Base-by-base conservation (phyloP, 2,888 invertebrate species). In the Heliconius ethilla region DNA sequence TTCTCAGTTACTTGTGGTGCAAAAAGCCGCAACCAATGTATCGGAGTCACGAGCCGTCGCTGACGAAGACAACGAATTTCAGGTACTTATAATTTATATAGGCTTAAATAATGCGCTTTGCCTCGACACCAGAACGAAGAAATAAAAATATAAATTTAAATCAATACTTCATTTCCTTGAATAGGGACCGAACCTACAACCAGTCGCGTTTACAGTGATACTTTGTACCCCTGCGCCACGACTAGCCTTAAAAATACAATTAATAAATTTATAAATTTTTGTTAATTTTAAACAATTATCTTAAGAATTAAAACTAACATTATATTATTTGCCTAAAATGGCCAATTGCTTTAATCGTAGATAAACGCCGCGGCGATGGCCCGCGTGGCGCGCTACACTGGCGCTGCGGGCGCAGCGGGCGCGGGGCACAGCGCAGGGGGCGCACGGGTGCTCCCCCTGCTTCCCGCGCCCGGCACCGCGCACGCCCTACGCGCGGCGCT, bases 311-410 rank as follows among this genome's bases (percentile, higher is more conserved):
- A 55, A 55, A 55, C 3, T 3, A 55, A 18, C 22, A 22, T n/a
- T 55, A 3, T 55, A 3, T 59, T n/a, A 59, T 59, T 29, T 55
- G 55, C 10, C 7, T 55, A 27, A 27, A 33, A n/a, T 13, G 40
- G 11, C 2, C 25, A 25, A 15, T 27, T 45, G 45, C 10, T 22
- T 27, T 22, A 4, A 59, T 59, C 59, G 59, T 59, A 70, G 70
- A 70, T 70, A 29, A 70, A 55, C 33, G 55, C 55, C 1, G 89
- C 89, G 25, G 93, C 93, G 7, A 91, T 92, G 92, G 92, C 90
- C 0, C 90, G 93, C 62, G 93, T 93, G 81, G 93, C 93, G 5
- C 89, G 91, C 13, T 92, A 91, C 87, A 90, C 92, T 40, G 93
- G 93, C 79, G 87, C 89, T 76, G 85, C 81, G 74, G 83, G 81